Percentiles rank a stretch among this genome's conserved stretches.
Conservation (phyloP, 2,888 invertebrate genomes). For the Erebia ligea region DNA sequence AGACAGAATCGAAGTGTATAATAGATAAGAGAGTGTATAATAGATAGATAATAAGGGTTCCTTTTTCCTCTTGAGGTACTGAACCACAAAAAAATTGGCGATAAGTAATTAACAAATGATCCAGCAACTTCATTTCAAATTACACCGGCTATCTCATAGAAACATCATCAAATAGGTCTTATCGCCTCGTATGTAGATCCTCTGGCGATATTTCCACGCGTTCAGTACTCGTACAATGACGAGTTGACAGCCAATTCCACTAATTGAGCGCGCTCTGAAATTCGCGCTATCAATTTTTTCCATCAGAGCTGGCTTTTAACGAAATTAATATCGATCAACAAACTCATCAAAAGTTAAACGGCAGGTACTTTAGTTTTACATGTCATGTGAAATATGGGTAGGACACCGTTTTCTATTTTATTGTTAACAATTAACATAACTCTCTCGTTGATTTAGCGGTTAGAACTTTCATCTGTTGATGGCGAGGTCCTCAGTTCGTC, state of each 20-base stretch:
- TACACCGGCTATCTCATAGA: neutral
- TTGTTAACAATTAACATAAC: no score
- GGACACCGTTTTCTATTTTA: no score
- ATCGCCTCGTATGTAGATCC: constrained; percentile 8
- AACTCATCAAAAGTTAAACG: constrained; percentile 16
- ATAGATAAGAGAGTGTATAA: no score
- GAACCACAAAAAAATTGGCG: no score
- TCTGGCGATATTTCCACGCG: constrained; percentile 8
- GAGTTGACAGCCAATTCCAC: constrained; percentile 43
- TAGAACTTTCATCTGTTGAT: no score
- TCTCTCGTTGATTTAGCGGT: no score
- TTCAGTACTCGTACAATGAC: constrained; percentile 21
- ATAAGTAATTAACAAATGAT: no score
- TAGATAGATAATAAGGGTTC: no score
- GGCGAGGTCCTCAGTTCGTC: no score
- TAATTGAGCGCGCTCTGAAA: constrained; percentile 40
- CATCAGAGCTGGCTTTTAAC: constrained; percentile 31
- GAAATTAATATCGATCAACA: constrained; percentile 34
- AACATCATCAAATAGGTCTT: constrained; percentile 6
- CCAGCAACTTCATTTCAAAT: constrained; percentile 2
- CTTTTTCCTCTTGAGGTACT: no score
- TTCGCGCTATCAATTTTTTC: constrained; percentile 33
- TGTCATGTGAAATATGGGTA: neutral
- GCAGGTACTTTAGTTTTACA: neutral
- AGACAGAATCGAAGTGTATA: no score